These are phyloP conservation scores for Himalopsyche japonica DNA, from an alignment of 2,888 invertebrate genomes.

Conservation along the genomic window DNA sequence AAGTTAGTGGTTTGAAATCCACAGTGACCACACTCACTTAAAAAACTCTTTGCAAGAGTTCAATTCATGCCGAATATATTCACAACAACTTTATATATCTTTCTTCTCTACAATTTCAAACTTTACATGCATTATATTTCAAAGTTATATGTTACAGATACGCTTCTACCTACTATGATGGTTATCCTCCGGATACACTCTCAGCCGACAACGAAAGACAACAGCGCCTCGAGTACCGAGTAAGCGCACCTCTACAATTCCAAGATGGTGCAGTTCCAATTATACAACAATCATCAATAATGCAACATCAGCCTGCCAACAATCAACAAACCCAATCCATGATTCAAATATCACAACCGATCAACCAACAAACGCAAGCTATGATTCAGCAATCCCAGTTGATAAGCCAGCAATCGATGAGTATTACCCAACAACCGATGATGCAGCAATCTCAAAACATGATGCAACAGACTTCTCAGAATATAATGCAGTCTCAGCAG, in stretches of 20 bases:
- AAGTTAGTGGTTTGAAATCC: too few species aligned
- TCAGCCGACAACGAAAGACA: slow-evolving; percentile 31
- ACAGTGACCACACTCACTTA: too few species aligned
- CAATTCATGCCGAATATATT: too few species aligned
- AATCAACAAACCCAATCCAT: neutral
- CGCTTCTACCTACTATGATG: slow-evolving; percentile 45
- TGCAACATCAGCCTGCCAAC: neutral
- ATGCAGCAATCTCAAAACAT: neutral
- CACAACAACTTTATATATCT: too few species aligned
- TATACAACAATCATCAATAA: slow-evolving; percentile 2
- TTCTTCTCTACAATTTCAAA: too few species aligned
- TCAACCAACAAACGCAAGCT: neutral
- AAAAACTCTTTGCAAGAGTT: too few species aligned
- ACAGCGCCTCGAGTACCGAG: slow-evolving; percentile 47
- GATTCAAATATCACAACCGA: neutral
- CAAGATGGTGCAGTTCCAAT: slow-evolving; percentile 52
- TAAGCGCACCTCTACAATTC: slow-evolving; percentile 57
- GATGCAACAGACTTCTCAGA: neutral
- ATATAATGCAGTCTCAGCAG: neutral
- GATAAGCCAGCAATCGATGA: neutral
- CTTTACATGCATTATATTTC: too few species aligned
- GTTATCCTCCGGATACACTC: slow-evolving; percentile 34
- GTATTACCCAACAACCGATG: neutral
- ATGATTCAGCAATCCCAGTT: neutral
- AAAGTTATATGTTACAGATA: slow-evolving; percentile 16